Base-by-base conservation (phyloP, 2,888 invertebrate genomes). In the Tortricodes alternella region DNA sequence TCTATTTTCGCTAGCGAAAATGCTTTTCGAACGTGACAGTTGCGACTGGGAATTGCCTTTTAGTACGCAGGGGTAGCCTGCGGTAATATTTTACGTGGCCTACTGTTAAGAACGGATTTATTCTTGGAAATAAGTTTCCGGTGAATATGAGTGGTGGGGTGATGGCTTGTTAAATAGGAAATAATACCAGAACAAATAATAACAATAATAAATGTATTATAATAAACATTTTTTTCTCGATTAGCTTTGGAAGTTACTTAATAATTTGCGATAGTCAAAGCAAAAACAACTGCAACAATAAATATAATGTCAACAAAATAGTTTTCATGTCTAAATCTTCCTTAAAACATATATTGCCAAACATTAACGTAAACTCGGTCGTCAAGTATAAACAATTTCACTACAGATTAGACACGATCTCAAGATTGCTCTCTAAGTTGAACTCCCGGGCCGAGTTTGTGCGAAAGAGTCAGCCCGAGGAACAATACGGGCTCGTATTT, bases 1-100 rank as follows among this genome's bases (percentile, higher is more conserved):
- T 76, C 69, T 72, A 72, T 76, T 74, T 75, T 68, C 66, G 58
- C 59, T 50, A 59, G 53, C 49, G 60, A 56, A 66, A 70, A 72
- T 64, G 65, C 63, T 64, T 68, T 69, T 63, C 61, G 63, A 61
- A 70, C 70, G 70, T 70, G 73, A 72, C 67, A 62, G 64, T 67
- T 60, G 73, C 67, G 65, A 67, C 67, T 64, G 66, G 62, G 46
- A 44, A 50, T 56, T 37, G 44, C 56, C 44, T 44, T 50, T 56
- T 50, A 56, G 37, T 38, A 37, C 44, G 32, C 35, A 29, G 49
- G 29, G 13, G 44, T 18, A n/a, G 19, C 21, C 44, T 11, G 21
- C 13, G 55, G 44, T 50, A 56, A 56, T 56, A 56, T 56, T 56
- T 56, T 50, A 56, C 56, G 56, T 56, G 56, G 49, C 18, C 35